Percentiles rank a stretch among this genome's conserved stretches.
Evolutionary conservation across 1,140 invertebrate species (phyloP).

Genomic region (Zeugodacus cucurbitae): DNA sequence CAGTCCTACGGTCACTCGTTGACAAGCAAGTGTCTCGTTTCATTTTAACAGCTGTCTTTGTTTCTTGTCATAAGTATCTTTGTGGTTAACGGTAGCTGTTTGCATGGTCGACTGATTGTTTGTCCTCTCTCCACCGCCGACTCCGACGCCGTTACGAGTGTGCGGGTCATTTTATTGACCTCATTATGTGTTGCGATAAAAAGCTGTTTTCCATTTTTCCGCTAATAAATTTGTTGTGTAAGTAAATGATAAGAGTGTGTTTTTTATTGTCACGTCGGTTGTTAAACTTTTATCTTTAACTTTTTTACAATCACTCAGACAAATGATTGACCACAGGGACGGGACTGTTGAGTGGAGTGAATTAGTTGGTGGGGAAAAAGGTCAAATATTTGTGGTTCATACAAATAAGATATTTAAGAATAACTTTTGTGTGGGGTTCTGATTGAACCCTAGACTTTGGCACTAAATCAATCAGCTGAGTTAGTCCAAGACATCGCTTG

Average conservation of each 20-base stretch:
- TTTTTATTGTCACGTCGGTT: conserved; percentile 13
- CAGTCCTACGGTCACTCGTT: background rate
- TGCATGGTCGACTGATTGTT: background rate
- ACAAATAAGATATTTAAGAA: no score
- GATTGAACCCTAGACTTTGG: no score
- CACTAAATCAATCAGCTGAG: no score
- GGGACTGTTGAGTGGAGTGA: no score
- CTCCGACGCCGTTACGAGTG: background rate
- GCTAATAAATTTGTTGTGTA: conserved; percentile 37
- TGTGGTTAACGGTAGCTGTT: background rate
- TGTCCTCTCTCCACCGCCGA: background rate
- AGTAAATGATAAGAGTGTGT: conserved; percentile 38
- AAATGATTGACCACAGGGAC: background rate
- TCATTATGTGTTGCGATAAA: conserved; percentile 27
- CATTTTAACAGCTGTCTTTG: background rate
- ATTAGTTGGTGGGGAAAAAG: no score
- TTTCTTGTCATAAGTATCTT: background rate
- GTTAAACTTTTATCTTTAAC: conserved; percentile 5
- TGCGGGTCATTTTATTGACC: conserved; percentile 36
- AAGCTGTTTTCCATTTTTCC: conserved; percentile 35
- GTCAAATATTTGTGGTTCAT: no score
- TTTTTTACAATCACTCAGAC: conserved; percentile 27
- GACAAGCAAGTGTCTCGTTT: conserved; percentile 2
- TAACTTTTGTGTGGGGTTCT: no score
- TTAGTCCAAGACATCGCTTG: no score